A percentile compares a stretch with the other conserved stretches of the same genome.
Conservation (phyloP, 1,140 invertebrate genomes). For the Drosophila pandora region DNA sequence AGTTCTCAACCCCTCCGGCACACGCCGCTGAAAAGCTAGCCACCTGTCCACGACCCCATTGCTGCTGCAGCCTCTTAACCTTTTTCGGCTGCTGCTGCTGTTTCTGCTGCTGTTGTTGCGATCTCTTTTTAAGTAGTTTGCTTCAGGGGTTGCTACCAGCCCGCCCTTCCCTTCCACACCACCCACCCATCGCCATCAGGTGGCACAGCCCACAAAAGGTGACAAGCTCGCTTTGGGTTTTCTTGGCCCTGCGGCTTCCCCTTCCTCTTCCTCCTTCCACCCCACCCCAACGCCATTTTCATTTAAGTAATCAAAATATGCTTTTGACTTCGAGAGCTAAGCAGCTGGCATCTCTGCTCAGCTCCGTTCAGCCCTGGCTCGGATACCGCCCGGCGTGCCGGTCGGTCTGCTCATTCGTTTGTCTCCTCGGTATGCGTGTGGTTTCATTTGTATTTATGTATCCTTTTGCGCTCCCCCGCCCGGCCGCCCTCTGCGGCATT, state of each 20-base stretch:
- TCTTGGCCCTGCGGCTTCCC: slow-evolving; percentile 27
- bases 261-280: background rate
- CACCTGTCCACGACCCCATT: slow-evolving; percentile 11
- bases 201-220: slow-evolving; percentile 50
- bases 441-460: slow-evolving; percentile 69
- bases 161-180: slow-evolving; percentile 1
- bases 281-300: slow-evolving; percentile 43
- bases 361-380: background rate
- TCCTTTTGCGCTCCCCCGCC: background rate
- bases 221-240: slow-evolving; percentile 67
- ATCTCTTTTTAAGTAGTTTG: slow-evolving; percentile 82
- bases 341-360: slow-evolving; percentile 57
- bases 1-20: background rate
- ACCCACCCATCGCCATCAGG: slow-evolving; percentile 13
- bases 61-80: slow-evolving; percentile 76
- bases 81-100: slow-evolving; percentile 47
- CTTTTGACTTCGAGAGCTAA: slow-evolving; percentile 73
- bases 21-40: background rate
- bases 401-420: slow-evolving; percentile 35
- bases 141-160: slow-evolving; percentile 60
- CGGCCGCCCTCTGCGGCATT: background rate
- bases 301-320: slow-evolving; percentile 82
- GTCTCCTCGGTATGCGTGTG: slow-evolving; percentile 50
- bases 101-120: slow-evolving; percentile 40
- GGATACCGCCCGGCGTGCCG: background rate